Percentiles rank a stretch among this genome's conserved stretches.
phyloP scores from a whole-genome alignment of 2,888 invertebrate species.

The Drosophila anomalipes region DNA sequence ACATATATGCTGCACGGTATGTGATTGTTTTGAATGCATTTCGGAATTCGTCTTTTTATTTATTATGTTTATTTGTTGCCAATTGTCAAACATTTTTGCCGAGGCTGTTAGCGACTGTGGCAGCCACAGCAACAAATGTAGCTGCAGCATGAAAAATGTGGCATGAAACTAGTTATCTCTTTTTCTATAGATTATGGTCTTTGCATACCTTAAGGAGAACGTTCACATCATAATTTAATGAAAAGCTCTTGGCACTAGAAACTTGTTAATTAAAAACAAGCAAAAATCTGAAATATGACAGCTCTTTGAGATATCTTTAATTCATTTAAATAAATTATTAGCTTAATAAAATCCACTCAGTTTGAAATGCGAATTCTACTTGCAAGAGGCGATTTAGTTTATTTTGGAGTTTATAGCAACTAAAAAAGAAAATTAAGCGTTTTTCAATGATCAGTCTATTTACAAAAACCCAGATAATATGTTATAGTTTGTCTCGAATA shows the following conservation, averaged over 20 bases:
- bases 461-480: neutral
- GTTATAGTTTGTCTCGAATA: neutral
- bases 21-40: conserved; percentile 61
- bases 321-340: conserved; percentile 6
- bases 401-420: neutral
- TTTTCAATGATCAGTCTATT: neutral
- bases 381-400: neutral
- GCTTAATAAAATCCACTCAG: neutral
- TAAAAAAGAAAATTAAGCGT: neutral
- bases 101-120: conserved; percentile 53
- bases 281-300: conserved; percentile 12
- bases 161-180: conserved; percentile 18
- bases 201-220: conserved; percentile 18
- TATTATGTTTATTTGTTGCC: conserved; percentile 79
- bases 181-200: conserved; percentile 16
- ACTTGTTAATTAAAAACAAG: conserved; percentile 1
- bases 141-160: conserved; percentile 34
- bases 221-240: conserved; percentile 15
- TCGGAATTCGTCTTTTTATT: conserved; percentile 65
- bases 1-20: conserved; percentile 11
- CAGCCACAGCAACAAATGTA: conserved; percentile 33
- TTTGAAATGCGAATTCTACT: neutral
- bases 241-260: neutral
- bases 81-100: conserved; percentile 75
- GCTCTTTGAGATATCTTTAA: neutral